These are phyloP conservation scores for Sebastolobus alascanus DNA, from an alignment of 2,797 vertebrate genomes.

Conservation along the genomic window DNA sequence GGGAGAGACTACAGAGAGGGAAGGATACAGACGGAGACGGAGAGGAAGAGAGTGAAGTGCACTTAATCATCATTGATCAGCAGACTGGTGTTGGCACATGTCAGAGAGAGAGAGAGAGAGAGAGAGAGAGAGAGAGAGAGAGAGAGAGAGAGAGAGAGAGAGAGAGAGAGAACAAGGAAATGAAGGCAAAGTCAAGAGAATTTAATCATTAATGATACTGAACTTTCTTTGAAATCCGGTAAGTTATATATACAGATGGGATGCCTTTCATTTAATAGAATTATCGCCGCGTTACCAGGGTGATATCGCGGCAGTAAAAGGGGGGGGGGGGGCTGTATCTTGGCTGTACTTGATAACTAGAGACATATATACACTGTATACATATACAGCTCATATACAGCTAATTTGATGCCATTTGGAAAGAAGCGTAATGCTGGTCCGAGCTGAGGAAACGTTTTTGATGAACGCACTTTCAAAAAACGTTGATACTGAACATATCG, in stretches of 20 bases:
- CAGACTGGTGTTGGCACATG: background rate
- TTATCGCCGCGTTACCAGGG: no score
- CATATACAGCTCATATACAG: background rate
- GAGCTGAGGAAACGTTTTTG: background rate
- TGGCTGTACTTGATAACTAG: no score
- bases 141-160: no score
- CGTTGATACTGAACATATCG: background rate
- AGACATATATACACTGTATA: no score
- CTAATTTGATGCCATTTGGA: background rate
- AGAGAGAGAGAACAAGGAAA: background rate
- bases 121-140: no score
- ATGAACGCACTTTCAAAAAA: no score
- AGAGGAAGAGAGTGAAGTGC: background rate
- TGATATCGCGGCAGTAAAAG: no score
- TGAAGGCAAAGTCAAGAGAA: background rate
- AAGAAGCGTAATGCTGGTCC: background rate
- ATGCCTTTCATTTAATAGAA: no score
- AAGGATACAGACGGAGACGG: slow-evolving; percentile 7
- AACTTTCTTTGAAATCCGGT: background rate
- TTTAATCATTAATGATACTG: slow-evolving; percentile 1
- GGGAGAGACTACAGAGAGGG: background rate
- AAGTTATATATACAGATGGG: no score
- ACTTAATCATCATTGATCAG: slow-evolving; percentile 42
- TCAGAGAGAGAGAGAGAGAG: background rate
- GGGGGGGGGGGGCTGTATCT: no score